Evolutionary conservation across 1,140 invertebrate genomes (phyloP).

Genomic region (Zaprionus ornatus): DNA sequence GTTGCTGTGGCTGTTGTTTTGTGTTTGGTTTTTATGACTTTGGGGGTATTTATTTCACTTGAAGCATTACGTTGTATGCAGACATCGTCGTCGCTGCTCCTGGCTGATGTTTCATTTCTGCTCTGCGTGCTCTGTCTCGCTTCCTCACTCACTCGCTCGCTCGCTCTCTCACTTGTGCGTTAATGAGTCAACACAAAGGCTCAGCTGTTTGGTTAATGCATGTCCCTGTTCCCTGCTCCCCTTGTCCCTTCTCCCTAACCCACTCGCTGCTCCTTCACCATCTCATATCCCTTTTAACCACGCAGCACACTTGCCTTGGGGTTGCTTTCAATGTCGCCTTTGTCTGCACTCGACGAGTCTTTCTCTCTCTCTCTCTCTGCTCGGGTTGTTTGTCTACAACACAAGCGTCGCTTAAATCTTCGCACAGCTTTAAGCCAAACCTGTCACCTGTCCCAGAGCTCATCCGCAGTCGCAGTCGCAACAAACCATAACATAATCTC

Average conservation of each 20-base stretch:
- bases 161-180: slow-evolving; percentile 46
- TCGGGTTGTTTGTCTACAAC: slow-evolving; percentile 36
- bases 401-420: slow-evolving; percentile 43
- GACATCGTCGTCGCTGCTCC: slow-evolving; percentile 35
- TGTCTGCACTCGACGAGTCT: slow-evolving; percentile 39
- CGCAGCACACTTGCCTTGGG: slow-evolving; percentile 12
- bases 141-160: slow-evolving; percentile 23
- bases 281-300: slow-evolving; percentile 21
- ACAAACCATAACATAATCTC: slow-evolving; percentile 21
- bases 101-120: slow-evolving; percentile 75
- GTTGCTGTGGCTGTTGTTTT: slow-evolving; percentile 23
- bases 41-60: slow-evolving; percentile 80
- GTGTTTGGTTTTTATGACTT: slow-evolving; percentile 74
- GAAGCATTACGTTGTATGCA: slow-evolving; percentile 47
- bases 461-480: slow-evolving; percentile 15
- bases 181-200: slow-evolving; percentile 81
- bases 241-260: neutral
- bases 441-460: slow-evolving; percentile 33
- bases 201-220: slow-evolving; percentile 80
- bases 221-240: slow-evolving; percentile 32
- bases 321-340: slow-evolving; percentile 52
- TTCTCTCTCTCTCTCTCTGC: neutral
- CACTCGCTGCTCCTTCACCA: slow-evolving; percentile 36
- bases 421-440: slow-evolving; percentile 36
- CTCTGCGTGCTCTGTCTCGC: slow-evolving; percentile 18